Conservation (phyloP, 2,888 invertebrate species). For the Chloroclysta siterata region DNA sequence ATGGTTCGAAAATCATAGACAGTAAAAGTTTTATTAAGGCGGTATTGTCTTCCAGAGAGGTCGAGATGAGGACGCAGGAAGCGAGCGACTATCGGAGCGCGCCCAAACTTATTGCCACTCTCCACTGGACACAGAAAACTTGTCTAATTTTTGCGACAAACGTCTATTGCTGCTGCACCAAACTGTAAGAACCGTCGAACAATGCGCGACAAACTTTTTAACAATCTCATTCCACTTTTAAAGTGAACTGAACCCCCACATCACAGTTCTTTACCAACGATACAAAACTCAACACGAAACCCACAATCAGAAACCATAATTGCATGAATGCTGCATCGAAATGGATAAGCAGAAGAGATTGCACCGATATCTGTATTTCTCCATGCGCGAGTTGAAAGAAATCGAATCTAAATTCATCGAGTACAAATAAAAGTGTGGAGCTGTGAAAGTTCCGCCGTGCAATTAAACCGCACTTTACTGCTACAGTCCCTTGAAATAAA, state of each 20-base stretch:
- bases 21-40: constrained; percentile 80
- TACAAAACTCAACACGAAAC: constrained; percentile 34
- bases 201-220: constrained; percentile 32
- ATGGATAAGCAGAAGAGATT: constrained; percentile 51
- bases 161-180: constrained; percentile 56
- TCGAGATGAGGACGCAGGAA: constrained; percentile 41
- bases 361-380: constrained; percentile 59
- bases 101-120: constrained; percentile 51
- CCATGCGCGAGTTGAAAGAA: constrained; percentile 54
- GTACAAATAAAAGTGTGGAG: constrained; percentile 69
- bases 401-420: constrained; percentile 74
- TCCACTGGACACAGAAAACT: constrained; percentile 60
- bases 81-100: constrained; percentile 42
- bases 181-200: constrained; percentile 27
- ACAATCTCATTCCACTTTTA: constrained; percentile 29
- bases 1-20: constrained; percentile 78
- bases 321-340: constrained; percentile 55
- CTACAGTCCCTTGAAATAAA: constrained; percentile 80
- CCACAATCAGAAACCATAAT: constrained; percentile 31
- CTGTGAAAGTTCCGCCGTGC: constrained; percentile 73
- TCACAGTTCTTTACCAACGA: constrained; percentile 9
- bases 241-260: constrained; percentile 30
- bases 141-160: constrained; percentile 70
- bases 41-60: constrained; percentile 58
- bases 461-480: constrained; percentile 82